phyloP scores from a whole-genome alignment of 2,797 vertebrate species.

The Uromys caudimaculatus region DNA sequence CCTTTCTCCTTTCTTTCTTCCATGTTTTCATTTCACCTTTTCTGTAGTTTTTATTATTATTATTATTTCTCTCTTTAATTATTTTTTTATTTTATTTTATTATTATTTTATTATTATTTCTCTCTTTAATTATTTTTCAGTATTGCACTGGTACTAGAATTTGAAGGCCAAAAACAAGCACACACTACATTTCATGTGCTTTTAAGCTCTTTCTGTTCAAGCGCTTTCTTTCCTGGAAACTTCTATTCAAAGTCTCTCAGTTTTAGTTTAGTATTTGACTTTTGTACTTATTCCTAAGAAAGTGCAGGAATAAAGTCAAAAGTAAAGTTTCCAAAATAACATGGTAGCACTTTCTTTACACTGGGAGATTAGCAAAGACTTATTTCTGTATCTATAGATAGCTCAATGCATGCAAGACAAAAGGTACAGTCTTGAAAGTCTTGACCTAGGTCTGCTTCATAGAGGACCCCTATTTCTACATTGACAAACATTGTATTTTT shows the following conservation, averaged over 20 bases:
- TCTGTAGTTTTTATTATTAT: not conserved
- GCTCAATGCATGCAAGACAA: not conserved
- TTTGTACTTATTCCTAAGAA: not conserved
- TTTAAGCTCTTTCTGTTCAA: not conserved
- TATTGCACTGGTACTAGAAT: not conserved
- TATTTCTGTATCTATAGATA: not conserved
- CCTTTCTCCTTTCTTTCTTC: not conserved
- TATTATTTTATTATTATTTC: no score
- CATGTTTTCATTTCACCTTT: not conserved
- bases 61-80: not conserved
- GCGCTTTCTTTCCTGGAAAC: not conserved
- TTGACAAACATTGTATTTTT: not conserved
- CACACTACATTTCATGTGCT: no score
- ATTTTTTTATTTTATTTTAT: no score
- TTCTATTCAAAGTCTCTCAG: not conserved
- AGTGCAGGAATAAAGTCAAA: not conserved
- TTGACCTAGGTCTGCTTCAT: not conserved
- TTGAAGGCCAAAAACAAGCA: not conserved
- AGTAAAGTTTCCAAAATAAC: not conserved
- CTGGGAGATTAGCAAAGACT: not conserved
- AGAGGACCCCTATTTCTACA: not conserved
- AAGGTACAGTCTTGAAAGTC: not conserved
- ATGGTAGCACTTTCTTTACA: not conserved
- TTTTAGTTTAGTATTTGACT: slow-evolving; percentile 10
- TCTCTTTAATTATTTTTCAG: not conserved